Evolutionary conservation across 2,888 invertebrate species (phyloP), one percentile per base, ranked within the genome.

Genomic region (Andrena bucephala): DNA sequence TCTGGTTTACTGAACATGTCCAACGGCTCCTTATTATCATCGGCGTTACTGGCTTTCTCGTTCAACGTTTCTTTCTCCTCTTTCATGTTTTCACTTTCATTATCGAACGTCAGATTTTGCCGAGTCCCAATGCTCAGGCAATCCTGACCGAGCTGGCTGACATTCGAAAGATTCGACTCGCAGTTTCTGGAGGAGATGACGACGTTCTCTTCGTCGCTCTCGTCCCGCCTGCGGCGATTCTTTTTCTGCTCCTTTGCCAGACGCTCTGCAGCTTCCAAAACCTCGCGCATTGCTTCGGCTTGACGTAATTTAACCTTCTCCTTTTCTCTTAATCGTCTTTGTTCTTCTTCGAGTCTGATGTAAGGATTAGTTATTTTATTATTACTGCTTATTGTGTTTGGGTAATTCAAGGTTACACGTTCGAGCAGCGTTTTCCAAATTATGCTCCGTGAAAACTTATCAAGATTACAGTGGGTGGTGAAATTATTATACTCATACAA

Each of bases 261-360:
- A 74, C 94, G 95, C 88, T 97, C 97, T 0, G 98, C 98, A 54
- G 96, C 96, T 87, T 96, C 96, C 89, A 98, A 95, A 1, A 98
- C 97, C 91, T 96, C 96, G 89, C 96, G 95, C 93, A 98, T 95
- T 2, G 96, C 96, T 92, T 97, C 96, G 72, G 97, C 96, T 93
- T 97, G 96, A 85, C 96, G 96, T 89, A 96, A 95, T 91, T 97
- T 97, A 57, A 96, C 95, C 84, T 96, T 95, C 94, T 97, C 96
- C 87, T 96, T 97, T 89, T 97, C 97, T 90, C 96, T 95, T 20
- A 95, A 93, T 85, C 95, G 94, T 71, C 95, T 95, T 82, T 96
- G 96, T 92, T 98, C 98, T 85, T 96, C 95, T 90, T 98, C 97
- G 85, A 97, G 94, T 68, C 93, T 93, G 52, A 65, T 7, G 8